Base-by-base conservation (phyloP, 2,888 invertebrate genomes). In the Antheraea assamensis region DNA sequence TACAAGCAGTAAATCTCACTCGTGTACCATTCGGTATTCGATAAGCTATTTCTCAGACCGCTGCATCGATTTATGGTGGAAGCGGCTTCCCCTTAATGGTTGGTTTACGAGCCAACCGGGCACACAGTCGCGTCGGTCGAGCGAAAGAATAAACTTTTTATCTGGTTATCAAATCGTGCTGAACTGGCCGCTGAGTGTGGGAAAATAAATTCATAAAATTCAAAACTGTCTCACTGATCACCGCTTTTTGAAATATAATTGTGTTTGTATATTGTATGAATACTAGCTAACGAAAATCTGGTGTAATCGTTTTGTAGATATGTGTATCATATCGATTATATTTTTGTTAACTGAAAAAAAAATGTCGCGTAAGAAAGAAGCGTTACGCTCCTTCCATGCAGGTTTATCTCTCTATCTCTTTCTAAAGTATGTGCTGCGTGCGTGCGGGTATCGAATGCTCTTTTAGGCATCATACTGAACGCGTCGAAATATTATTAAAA, bases 21-120 rank as follows among this genome's bases (percentile, higher is more conserved):
- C 21, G 35, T 49, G 27, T 47, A 21, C 17, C 21, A 21, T 19
- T 35, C 35, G n/a, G n/a, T 35, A 35, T 68, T 68, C 68, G 68
- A 68, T 68, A 68, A 68, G 68, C 61, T 30, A 64, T 64, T 68
- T 35, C 68, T 35, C 10, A 68, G 68, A 35, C 70, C 73, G 61
- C 70, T 49, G 49, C 71, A 73, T 73, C 73, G 73, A 79, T 79
- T 77, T 78, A 78, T 77, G 73, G 73, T 74, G 71, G 75, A 74
- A 77, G 76, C 76, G 76, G 77, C 76, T 77, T 76, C 74, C 73
- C 74, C 72, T 76, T 78, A 77, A 78, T 76, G 76, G 77, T 72
- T 71, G 72, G 75, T 79, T 80, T 78, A 80, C 76, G 78, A 77
- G 42, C 71, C 61, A 64, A 64, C 1, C 35, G 71, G 42, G 58